phyloP scores from a whole-genome alignment of 2,113 vertebrate species.

The Rhagologus leucostigma region DNA sequence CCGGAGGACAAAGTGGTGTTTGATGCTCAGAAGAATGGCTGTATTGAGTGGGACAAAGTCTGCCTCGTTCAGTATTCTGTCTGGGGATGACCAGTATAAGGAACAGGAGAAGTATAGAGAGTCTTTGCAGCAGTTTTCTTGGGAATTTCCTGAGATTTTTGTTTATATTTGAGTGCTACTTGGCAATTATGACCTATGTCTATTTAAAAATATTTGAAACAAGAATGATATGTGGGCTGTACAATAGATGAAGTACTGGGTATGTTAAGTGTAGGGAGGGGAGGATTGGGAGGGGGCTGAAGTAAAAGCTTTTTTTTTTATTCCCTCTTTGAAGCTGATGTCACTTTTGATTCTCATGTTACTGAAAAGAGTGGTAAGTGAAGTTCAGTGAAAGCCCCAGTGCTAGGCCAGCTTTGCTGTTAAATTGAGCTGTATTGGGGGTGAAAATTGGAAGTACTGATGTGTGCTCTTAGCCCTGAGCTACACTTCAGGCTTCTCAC shows the following conservation, averaged over 20 bases:
- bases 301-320: not conserved
- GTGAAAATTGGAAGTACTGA: not conserved
- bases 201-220: not conserved
- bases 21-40: constrained; percentile 53
- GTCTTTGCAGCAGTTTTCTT: constrained; percentile 12
- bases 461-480: not conserved
- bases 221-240: not conserved
- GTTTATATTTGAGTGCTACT: not conserved
- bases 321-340: not conserved
- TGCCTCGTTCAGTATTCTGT: constrained; percentile 54
- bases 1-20: not conserved
- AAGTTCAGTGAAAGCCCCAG: not conserved
- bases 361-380: not conserved
- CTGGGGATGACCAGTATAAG: constrained; percentile 28
- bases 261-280: not conserved
- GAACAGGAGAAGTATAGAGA: constrained; percentile 25
- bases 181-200: not conserved
- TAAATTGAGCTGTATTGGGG: not conserved
- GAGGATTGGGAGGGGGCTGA: not conserved
- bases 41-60: constrained; percentile 44
- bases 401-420: not conserved
- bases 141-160: not conserved
- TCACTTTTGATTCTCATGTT: not conserved
- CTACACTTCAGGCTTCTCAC: not conserved
- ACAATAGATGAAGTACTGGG: not conserved